A percentile compares a stretch with the other conserved stretches of the same genome.
Evolutionary conservation across 2,113 vertebrate species (phyloP).

Genomic region (Nothoprocta perdicaria): DNA sequence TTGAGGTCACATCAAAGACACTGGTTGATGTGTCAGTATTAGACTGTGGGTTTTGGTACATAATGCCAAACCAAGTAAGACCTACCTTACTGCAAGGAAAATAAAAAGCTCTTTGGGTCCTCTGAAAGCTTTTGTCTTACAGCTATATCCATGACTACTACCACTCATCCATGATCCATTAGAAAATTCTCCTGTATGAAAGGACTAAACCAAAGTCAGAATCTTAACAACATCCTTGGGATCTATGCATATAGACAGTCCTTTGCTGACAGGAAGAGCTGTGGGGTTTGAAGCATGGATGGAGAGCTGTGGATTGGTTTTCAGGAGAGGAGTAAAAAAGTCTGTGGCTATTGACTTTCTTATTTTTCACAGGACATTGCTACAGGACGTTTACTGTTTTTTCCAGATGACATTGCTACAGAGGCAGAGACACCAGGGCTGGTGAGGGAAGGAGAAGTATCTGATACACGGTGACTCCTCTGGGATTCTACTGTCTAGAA

Average conservation of each 20-base stretch:
- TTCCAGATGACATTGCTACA: background rate
- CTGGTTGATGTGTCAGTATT: fast-evolving
- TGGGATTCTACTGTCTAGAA: background rate
- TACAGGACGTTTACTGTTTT: background rate
- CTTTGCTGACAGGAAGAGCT: fast-evolving
- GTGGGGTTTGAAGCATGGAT: background rate
- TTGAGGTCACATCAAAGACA: background rate
- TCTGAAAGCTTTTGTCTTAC: background rate
- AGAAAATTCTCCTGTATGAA: background rate
- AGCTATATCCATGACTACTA: fast-evolving
- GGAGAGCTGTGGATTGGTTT: background rate
- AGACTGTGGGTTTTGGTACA: background rate
- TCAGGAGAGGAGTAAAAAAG: background rate
- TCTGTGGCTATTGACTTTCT: background rate
- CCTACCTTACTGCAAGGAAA: background rate
- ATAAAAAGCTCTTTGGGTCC: background rate
- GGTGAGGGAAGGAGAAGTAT: background rate
- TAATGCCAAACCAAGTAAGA: background rate
- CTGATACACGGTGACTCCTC: slow-evolving; percentile 15
- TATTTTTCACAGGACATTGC: fast-evolving
- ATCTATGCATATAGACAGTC: background rate
- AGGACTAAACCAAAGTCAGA: fast-evolving
- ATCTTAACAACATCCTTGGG: background rate
- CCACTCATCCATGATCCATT: background rate
- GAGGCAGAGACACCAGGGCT: background rate